A percentile compares a stretch with the other conserved stretches of the same genome.
Evolutionary conservation across 2,888 invertebrate genomes (phyloP).

Genomic region (Drosophila paranaensis): DNA sequence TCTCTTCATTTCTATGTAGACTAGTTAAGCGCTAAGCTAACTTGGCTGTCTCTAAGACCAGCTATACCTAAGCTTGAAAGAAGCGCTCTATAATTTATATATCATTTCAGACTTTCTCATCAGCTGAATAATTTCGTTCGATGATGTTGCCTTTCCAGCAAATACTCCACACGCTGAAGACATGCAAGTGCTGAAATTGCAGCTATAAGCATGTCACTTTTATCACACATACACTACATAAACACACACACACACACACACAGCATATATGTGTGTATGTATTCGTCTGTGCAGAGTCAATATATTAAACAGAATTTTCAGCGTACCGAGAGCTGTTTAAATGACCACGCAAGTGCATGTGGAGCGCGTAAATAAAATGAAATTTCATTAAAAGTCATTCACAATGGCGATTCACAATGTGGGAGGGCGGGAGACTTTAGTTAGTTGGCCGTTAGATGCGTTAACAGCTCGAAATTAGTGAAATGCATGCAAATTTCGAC

Average conservation of each 20-base stretch:
- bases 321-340: constrained; percentile 22
- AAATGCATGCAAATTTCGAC: constrained; percentile 47
- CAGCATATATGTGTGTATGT: no score
- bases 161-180: not conserved
- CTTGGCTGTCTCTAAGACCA: not conserved
- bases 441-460: not conserved
- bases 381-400: constrained; percentile 58
- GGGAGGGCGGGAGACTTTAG: not conserved
- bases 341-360: constrained; percentile 58
- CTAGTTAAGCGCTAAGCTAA: not conserved
- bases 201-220: constrained; percentile 12
- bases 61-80: not conserved
- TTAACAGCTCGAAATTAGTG: constrained; percentile 27
- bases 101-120: no score
- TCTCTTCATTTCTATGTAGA: no score
- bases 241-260: not conserved
- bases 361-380: constrained; percentile 56
- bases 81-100: no score
- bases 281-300: not conserved
- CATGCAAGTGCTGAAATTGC: constrained; percentile 1
- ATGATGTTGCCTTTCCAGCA: not conserved
- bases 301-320: not conserved
- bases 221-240: not conserved
- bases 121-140: not conserved
- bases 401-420: constrained; percentile 17